phyloP scores from a whole-genome alignment of 1,140 invertebrate species.

The Bombus impatiens region DNA sequence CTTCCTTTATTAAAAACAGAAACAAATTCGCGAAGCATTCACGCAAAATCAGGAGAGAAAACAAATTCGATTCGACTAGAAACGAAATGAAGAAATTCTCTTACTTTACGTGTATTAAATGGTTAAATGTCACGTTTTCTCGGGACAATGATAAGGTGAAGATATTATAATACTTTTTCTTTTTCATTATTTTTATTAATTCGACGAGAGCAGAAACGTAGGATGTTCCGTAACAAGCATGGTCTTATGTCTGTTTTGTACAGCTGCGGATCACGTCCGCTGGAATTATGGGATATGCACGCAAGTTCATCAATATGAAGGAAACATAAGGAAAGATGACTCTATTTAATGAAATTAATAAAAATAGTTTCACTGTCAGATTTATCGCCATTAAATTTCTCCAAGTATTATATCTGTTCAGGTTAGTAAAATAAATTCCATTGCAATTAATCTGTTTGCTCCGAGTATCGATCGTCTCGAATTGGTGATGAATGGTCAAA shows the following conservation, averaged over 20 bases:
- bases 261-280: conserved; percentile 94
- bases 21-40: fast-evolving
- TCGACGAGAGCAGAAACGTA: too few species aligned
- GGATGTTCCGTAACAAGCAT: conserved; percentile 89
- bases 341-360: not conserved
- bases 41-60: not conserved
- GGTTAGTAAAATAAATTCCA: too few species aligned
- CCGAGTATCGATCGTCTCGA: too few species aligned
- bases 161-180: too few species aligned
- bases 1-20: not conserved
- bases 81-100: conserved; percentile 15
- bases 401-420: too few species aligned
- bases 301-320: conserved; percentile 82
- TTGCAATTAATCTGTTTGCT: too few species aligned
- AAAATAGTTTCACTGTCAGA: not conserved
- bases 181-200: not conserved
- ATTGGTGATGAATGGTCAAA: too few species aligned
- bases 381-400: not conserved
- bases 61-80: not conserved
- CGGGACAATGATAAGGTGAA: not conserved
- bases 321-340: too few species aligned
- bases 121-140: not conserved
- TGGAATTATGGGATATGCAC: conserved; percentile 95
- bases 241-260: conserved; percentile 95
- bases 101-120: too few species aligned